Conservation (phyloP, 2,888 invertebrate genomes). For the Ecdyonurus torrentis region DNA sequence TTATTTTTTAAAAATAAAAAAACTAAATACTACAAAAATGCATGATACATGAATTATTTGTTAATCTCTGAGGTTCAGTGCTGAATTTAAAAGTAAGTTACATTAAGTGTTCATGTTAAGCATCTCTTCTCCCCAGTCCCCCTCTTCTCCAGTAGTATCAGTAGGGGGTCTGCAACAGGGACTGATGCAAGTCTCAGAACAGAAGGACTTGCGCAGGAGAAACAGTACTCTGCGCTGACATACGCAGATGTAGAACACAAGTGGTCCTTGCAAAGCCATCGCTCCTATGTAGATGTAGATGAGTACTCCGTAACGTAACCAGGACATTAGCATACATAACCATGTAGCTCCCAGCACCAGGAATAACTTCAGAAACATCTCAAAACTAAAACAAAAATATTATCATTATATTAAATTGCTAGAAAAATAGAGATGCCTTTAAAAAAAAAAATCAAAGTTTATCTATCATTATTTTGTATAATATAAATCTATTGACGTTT, state of each 20-base stretch:
- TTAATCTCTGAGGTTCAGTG: no score
- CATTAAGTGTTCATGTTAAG: constrained; percentile 78
- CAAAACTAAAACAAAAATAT: constrained; percentile 42
- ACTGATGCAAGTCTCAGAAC: constrained; percentile 38
- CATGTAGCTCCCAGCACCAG: constrained; percentile 57
- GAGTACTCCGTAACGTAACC: constrained; percentile 53
- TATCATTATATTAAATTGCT: background rate
- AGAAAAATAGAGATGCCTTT: constrained; percentile 6
- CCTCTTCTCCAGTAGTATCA: constrained; percentile 49
- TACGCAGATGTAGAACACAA: constrained; percentile 60
- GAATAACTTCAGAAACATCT: constrained; percentile 58
- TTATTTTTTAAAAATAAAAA: no score
- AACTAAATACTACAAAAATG: no score
- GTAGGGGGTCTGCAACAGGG: constrained; percentile 34
- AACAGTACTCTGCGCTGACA: constrained; percentile 65
- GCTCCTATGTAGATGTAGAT: constrained; percentile 57
- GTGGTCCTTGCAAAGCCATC: constrained; percentile 56
- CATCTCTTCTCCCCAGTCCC: constrained; percentile 83
- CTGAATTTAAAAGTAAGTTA: no score
- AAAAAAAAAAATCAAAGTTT: constrained; percentile 2
- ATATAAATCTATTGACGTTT: no score
- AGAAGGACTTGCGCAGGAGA: constrained; percentile 61
- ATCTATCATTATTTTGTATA: no score
- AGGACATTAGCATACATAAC: constrained; percentile 60
- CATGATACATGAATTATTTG: no score